phyloP scores from a whole-genome alignment of 37 sponge, comb jelly and placozoan genomes.

The Cladorhizidae sp. region DNA sequence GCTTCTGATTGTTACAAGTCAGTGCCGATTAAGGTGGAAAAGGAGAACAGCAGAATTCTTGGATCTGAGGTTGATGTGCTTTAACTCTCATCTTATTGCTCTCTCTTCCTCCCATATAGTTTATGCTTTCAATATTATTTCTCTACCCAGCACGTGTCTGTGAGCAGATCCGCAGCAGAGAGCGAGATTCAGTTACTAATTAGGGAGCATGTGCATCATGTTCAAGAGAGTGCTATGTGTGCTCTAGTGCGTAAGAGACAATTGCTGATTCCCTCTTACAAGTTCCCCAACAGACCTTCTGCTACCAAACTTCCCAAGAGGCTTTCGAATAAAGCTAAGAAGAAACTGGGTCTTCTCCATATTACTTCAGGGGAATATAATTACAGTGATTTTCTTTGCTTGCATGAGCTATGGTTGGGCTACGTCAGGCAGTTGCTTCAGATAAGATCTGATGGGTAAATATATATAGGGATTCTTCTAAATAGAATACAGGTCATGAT shows the following conservation, averaged over 20 bases:
- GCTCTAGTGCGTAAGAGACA: constrained; percentile 35
- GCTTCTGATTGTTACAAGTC: constrained; percentile 15
- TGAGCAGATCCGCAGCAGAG: too few species aligned
- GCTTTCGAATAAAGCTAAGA: constrained; percentile 49
- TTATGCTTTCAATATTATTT: too few species aligned
- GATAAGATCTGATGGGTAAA: background rate
- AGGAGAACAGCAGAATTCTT: constrained; percentile 12
- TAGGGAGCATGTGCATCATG: background rate
- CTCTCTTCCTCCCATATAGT: too few species aligned
- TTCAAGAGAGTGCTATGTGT: too few species aligned
- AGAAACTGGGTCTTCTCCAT: constrained; percentile 31
- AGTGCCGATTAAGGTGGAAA: constrained; percentile 21
- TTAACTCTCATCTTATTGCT: background rate
- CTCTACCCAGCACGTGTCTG: too few species aligned
- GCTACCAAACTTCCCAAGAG: constrained; percentile 14
- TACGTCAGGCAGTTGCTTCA: constrained; percentile 80
- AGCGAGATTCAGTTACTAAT: background rate
- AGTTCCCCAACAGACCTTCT: constrained; percentile 3
- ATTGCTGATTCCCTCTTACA: constrained; percentile 43
- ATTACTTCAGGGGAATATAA: constrained; percentile 63
- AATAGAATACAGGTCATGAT: background rate
- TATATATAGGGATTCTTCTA: background rate
- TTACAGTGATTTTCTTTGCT: constrained; percentile 57
- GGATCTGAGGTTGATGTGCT: constrained; percentile 11
- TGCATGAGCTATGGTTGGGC: constrained; percentile 73